phyloP scores from a whole-genome alignment of 2,113 vertebrate species.

The Albula goreensis region DNA sequence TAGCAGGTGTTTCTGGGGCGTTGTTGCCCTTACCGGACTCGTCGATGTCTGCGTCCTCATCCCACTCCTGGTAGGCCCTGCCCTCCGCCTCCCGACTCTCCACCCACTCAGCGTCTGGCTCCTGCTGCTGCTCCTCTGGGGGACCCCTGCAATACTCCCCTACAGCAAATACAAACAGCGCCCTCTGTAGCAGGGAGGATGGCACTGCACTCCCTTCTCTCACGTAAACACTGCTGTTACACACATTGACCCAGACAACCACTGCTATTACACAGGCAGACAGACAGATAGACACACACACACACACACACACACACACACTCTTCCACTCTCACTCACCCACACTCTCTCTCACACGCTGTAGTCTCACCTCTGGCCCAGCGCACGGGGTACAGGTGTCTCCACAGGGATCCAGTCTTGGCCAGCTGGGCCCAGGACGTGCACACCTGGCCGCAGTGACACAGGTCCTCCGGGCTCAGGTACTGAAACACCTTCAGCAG shows the following conservation, averaged over 20 bases:
- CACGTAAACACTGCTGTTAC: background rate
- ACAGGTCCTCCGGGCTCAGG: conserved; percentile 85
- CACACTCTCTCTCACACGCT: background rate
- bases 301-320: background rate
- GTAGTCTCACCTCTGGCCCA: conserved; percentile 87
- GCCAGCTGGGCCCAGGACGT: conserved; percentile 83
- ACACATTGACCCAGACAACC: background rate
- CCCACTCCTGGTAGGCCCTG: conserved; percentile 89
- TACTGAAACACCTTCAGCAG: conserved; percentile 89
- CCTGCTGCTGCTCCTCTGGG: conserved; percentile 77
- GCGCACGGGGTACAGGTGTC: conserved; percentile 89
- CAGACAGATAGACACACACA: background rate
- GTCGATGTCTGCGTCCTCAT: conserved; percentile 95
- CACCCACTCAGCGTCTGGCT: conserved; percentile 90
- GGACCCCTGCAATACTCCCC: conserved; percentile 86
- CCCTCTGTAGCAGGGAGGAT: background rate
- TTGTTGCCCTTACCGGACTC: conserved; percentile 80
- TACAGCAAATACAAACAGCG: conserved; percentile 40
- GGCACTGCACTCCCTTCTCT: background rate
- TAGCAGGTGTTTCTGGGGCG: background rate
- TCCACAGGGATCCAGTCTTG: conserved; percentile 91
- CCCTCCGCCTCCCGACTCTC: conserved; percentile 83
- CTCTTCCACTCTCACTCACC: background rate
- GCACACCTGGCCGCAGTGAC: conserved; percentile 90
- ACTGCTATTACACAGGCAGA: background rate